These are phyloP conservation scores for Suillia variegata DNA, from an alignment of 2,888 invertebrate genomes.

Conservation along the genomic window DNA sequence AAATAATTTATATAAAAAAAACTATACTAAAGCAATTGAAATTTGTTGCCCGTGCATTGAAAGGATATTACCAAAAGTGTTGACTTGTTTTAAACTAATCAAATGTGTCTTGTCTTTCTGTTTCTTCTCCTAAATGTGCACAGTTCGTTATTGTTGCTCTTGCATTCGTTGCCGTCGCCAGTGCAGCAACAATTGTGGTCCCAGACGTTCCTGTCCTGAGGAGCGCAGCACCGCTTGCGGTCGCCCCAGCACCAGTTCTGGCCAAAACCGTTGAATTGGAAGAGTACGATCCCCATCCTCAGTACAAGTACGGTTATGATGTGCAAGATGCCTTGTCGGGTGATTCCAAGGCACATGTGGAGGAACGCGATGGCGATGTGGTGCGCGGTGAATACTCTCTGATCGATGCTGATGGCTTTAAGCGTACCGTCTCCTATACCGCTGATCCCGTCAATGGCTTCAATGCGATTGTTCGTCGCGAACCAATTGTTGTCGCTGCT, in stretches of 20 bases:
- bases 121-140: constrained; percentile 18
- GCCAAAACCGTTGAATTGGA: constrained; percentile 41
- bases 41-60: too few relatives aligned
- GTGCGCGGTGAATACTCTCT: constrained; percentile 42
- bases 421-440: constrained; percentile 38
- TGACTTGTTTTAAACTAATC: neutral
- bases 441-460: constrained; percentile 42
- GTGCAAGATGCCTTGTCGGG: constrained; percentile 40
- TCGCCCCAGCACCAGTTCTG: constrained; percentile 39
- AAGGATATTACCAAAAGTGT: neutral
- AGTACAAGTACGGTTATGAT: constrained; percentile 44
- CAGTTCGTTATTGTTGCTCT: constrained; percentile 35
- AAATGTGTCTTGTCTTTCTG: neutral
- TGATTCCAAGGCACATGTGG: constrained; percentile 40
- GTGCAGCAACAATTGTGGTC: constrained; percentile 35
- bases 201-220: constrained; percentile 45
- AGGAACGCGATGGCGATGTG: constrained; percentile 40
- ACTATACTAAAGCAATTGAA: constrained; percentile 22
- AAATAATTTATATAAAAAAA: neutral
- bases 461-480: constrained; percentile 46
- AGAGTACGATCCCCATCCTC: constrained; percentile 40
- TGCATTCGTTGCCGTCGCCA: constrained; percentile 35
- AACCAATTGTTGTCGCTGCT: constrained; percentile 38
- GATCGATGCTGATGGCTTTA: constrained; percentile 41
- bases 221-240: constrained; percentile 36